These are phyloP conservation scores for Corythornis vintsioides DNA, from an alignment of 2,113 vertebrate species.

Conservation along the genomic window DNA sequence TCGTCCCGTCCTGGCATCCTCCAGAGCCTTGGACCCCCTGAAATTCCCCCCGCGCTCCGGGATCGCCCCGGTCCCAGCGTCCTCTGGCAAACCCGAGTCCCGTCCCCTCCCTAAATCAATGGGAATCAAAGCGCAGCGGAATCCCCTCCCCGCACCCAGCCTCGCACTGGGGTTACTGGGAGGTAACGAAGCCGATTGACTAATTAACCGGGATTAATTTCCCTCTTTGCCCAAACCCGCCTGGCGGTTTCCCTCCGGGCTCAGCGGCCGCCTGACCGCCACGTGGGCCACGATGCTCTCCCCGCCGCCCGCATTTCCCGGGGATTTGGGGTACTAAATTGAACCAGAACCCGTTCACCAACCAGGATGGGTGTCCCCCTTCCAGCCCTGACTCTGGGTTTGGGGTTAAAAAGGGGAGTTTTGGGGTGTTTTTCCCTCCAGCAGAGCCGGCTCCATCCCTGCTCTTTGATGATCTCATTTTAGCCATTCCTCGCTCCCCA, in stretches of 20 bases:
- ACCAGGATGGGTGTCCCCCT: background rate
- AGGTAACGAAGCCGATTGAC: slow-evolving; percentile 27
- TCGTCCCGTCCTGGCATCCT: background rate
- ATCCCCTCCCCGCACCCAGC: accelerated
- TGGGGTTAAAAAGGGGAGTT: background rate
- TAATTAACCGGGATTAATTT: slow-evolving; percentile 43
- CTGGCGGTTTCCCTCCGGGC: background rate
- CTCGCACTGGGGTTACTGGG: background rate
- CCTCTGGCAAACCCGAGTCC: background rate
- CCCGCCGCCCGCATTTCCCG: background rate
- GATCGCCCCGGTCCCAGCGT: background rate
- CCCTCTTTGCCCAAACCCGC: slow-evolving; percentile 14
- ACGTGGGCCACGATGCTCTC: background rate
- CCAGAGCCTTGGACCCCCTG: background rate
- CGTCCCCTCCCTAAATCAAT: background rate
- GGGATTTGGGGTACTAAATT: background rate
- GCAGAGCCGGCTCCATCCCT: background rate
- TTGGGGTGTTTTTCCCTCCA: accelerated
- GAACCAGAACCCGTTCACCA: background rate
- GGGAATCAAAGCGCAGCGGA: background rate
- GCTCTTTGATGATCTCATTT: slow-evolving; percentile 6
- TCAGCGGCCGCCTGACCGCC: background rate
- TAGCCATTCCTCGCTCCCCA: background rate
- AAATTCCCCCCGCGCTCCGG: no score
- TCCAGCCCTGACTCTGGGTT: background rate